A percentile compares a stretch with the other conserved stretches of the same genome.
Evolutionary conservation across 2,797 vertebrate species (phyloP).

Genomic region (Peromyscus aztecus): DNA sequence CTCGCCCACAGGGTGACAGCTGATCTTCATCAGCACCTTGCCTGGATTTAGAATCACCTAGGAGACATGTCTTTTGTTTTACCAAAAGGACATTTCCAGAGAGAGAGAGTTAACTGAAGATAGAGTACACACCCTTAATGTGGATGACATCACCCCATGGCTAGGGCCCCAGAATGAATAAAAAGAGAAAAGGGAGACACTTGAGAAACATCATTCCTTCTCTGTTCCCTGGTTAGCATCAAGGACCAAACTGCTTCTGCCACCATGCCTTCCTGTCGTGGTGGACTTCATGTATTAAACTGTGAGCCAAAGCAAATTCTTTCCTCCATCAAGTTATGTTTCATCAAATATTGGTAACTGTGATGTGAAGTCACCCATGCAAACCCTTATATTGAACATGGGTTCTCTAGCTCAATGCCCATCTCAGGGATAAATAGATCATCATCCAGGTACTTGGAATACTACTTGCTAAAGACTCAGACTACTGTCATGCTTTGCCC

Average conservation of each 20-base stretch:
- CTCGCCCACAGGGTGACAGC: not conserved
- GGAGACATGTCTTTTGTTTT: too few relatives aligned
- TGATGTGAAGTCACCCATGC: not conserved
- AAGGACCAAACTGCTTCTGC: not conserved
- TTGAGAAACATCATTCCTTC: not conserved
- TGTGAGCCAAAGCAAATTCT: not conserved
- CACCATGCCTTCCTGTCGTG: too few relatives aligned
- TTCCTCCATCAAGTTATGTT: not conserved
- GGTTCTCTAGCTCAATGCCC: not conserved
- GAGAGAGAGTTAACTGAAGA: not conserved
- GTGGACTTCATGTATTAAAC: not conserved
- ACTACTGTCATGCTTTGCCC: fast-evolving
- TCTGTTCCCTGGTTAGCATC: not conserved
- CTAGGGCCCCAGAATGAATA: not conserved
- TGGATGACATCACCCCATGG: not conserved
- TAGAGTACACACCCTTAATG: not conserved
- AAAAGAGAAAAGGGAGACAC: not conserved
- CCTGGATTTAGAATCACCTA: not conserved
- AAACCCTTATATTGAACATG: not conserved
- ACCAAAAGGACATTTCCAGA: not conserved
- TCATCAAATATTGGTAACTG: not conserved
- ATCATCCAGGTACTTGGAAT: not conserved
- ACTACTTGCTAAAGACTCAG: not conserved
- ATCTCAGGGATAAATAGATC: not conserved
- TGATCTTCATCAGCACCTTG: not conserved